phyloP scores from a whole-genome alignment of 2,113 vertebrate genomes.

The Proterorhinus semilunaris region DNA sequence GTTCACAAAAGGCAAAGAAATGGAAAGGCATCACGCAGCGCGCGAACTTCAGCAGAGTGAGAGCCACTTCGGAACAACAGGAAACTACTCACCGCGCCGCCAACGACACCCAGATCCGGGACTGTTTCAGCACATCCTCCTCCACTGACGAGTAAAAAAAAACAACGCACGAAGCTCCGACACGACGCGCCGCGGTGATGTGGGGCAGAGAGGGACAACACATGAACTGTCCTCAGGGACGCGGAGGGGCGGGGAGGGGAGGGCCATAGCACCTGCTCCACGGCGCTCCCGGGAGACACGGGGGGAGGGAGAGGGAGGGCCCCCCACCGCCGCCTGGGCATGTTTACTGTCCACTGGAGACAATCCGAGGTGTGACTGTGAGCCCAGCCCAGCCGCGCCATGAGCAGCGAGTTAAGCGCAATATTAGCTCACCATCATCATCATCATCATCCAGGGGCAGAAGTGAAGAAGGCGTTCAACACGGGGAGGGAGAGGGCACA shows the following conservation, averaged over 20 bases:
- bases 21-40: neutral
- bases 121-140: constrained; percentile 37
- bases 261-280: constrained; percentile 9
- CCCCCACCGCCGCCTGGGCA: constrained; percentile 57
- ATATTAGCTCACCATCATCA: neutral
- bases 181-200: constrained; percentile 23
- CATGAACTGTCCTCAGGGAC: constrained; percentile 48
- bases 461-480: neutral
- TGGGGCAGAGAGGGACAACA: constrained; percentile 50
- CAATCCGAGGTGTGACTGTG: constrained; percentile 37
- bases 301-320: constrained; percentile 15
- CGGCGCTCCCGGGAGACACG: constrained; percentile 9
- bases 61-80: constrained; percentile 19
- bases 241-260: neutral
- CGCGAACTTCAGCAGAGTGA: neutral
- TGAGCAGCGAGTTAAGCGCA: constrained; percentile 15
- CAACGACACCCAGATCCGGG: constrained; percentile 14
- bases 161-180: constrained; percentile 10
- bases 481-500: neutral
- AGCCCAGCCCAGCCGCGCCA: constrained; percentile 37
- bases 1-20: neutral
- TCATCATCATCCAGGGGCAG: neutral
- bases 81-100: constrained; percentile 58
- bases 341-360: constrained; percentile 66
- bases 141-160: neutral